Percentiles rank a stretch among this genome's conserved stretches.
These are phyloP conservation scores for Gonatopus flavifemur DNA, from an alignment of 1,140 invertebrate species.

Conservation along the genomic window DNA sequence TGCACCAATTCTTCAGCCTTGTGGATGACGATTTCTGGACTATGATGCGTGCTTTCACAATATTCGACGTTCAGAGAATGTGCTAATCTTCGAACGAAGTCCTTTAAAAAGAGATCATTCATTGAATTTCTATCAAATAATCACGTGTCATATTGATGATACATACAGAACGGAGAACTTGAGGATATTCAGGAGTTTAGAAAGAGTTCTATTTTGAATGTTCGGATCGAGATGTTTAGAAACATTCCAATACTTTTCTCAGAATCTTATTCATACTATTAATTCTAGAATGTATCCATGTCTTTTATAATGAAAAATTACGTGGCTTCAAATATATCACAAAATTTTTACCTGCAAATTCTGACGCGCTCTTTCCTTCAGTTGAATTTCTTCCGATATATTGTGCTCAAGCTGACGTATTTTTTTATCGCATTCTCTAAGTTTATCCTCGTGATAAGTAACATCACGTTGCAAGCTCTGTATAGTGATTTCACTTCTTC, in stretches of 20 bases:
- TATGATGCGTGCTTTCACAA: slow-evolving; percentile 59
- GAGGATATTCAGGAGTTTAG: too few species aligned
- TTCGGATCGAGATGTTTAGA: too few species aligned
- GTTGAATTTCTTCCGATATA: slow-evolving; percentile 64
- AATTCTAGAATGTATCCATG: too few species aligned
- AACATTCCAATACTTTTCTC: too few species aligned
- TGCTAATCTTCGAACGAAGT: slow-evolving; percentile 69
- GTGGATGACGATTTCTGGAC: slow-evolving; percentile 68
- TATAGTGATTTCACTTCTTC: slow-evolving; percentile 69
- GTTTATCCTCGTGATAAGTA: slow-evolving; percentile 72
- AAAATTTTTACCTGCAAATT: slow-evolving; percentile 43
- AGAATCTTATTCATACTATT: too few species aligned
- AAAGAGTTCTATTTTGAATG: too few species aligned
- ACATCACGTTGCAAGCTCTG: slow-evolving; percentile 74
- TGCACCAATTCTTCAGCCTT: slow-evolving; percentile 74
- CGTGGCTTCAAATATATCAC: too few species aligned
- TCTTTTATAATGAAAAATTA: too few species aligned
- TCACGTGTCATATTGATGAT: background rate
- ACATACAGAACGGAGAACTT: background rate
- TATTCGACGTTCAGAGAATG: slow-evolving; percentile 69
- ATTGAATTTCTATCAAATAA: too few species aligned
- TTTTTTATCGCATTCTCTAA: slow-evolving; percentile 74
- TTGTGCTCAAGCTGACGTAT: slow-evolving; percentile 70
- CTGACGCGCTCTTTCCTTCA: slow-evolving; percentile 46
- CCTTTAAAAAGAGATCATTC: slow-evolving; percentile 47